phyloP scores from a whole-genome alignment of 2,797 vertebrate species.

The Hypotaenidia okinawae region DNA sequence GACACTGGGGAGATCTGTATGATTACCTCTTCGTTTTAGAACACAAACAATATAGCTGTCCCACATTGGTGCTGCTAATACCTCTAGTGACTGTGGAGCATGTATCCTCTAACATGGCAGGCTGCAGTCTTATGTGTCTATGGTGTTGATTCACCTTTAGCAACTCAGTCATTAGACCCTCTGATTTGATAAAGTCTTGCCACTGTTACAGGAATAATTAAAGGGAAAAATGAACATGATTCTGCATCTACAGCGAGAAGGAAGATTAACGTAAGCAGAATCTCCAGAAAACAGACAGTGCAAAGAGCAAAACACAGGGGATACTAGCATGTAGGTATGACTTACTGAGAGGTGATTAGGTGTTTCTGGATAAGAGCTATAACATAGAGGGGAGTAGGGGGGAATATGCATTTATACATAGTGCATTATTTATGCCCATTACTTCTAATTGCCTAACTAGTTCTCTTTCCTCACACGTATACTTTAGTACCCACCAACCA shows the following conservation, averaged over 20 bases:
- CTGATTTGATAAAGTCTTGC: background rate
- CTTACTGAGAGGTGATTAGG: conserved; percentile 41
- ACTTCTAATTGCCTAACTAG: conserved; percentile 65
- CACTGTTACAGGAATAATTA: background rate
- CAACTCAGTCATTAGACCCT: background rate
- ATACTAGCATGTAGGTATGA: background rate
- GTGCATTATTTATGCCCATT: conserved; percentile 56
- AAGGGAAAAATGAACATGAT: background rate
- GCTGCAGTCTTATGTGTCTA: background rate
- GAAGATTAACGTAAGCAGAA: background rate
- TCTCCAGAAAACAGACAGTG: background rate
- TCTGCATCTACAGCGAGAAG: background rate
- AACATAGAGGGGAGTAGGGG: background rate
- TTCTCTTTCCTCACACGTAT: conserved; percentile 65
- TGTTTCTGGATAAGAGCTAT: background rate
- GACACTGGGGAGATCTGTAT: background rate
- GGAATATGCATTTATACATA: conserved; percentile 3
- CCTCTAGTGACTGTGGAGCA: background rate
- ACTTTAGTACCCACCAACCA: conserved; percentile 47
- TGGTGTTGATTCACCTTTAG: background rate
- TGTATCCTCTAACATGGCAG: background rate
- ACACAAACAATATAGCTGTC: background rate
- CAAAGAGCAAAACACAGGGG: conserved; percentile 25
- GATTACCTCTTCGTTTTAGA: background rate
- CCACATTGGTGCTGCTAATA: background rate